Evolutionary conservation across 1,140 invertebrate species (phyloP), one percentile per base, ranked within the genome.

Genomic region (Ceratina japonica): DNA sequence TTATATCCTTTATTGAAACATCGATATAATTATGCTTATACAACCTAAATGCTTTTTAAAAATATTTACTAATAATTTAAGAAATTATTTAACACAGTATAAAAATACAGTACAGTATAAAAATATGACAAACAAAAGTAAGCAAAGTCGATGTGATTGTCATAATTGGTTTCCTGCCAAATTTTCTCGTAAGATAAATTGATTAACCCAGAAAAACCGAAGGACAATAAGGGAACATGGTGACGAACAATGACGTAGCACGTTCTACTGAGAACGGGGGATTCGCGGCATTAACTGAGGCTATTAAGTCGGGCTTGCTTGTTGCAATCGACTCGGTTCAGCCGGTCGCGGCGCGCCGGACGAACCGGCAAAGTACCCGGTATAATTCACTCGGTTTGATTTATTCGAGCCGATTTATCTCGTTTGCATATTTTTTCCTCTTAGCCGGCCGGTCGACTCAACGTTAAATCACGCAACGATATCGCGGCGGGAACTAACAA

Each of bases 321-420:
- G 82, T 83, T 72, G 65, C 76, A 56, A 56, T 37, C 59, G 59
- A 65, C 65, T 44, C 37, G 37, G 71, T 75, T 61, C 64, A 75
- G 73, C 61, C 83, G 66, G 59, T 70, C 31, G 80, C 75, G 71
- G 44, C n/a, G n/a, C n/a, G n/a, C n/a, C 62, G 54, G 71, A 49
- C 49, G 59, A 70, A 76, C 75, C 69, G 52, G 65, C 66, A 79
- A 79, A 84, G 81, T 71, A 84, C 51, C 65, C 37, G 52, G 65
- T 75, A 79, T 83, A 84, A 84, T 84, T 84, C 81, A 80, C 71
- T 72, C 37, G 56, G 76, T 84, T 84, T 83, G 81, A 84, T 84
- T 84, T 84, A 84, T 84, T 71, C 82, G 37, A 51, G 27, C 66
- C 66, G 69, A 83, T 84, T 80, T 84, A 84, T 83, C 82, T 83